Percentiles rank a stretch among this genome's conserved stretches.
These are phyloP conservation scores for Scotopteryx bipunctaria DNA, from an alignment of 2,888 invertebrate genomes.

Conservation along the genomic window DNA sequence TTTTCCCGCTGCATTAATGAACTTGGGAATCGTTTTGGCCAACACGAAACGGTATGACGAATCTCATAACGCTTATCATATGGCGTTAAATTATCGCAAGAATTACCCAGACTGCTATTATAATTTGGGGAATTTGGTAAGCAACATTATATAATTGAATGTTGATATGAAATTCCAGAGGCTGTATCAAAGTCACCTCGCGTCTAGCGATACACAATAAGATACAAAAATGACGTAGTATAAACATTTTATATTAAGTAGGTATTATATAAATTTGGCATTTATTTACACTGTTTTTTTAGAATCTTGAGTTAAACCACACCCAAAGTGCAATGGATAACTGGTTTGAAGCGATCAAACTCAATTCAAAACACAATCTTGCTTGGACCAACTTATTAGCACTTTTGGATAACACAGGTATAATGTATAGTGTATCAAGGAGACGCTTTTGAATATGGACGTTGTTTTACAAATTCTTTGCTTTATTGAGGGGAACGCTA, in stretches of 20 bases:
- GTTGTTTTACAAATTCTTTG: too few relatives aligned
- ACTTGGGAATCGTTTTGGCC: conserved; percentile 95
- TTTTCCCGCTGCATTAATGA: conserved; percentile 99
- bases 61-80: conserved; percentile 91
- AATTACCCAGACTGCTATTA: conserved; percentile 97
- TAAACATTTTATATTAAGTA: background rate
- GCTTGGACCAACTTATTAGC: conserved; percentile 97
- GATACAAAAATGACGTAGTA: too few relatives aligned
- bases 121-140: conserved; percentile 96
- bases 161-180: too few relatives aligned
- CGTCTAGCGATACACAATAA: too few relatives aligned
- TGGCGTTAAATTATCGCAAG: conserved; percentile 89
- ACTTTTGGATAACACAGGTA: conserved; percentile 89
- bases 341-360: conserved; percentile 92
- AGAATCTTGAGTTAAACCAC: conserved; percentile 91
- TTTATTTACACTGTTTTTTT: conserved; percentile 11
- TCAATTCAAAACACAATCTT: conserved; percentile 90
- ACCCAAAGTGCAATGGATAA: conserved; percentile 89
- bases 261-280: background rate
- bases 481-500: too few relatives aligned
- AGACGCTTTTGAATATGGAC: too few relatives aligned
- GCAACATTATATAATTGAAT: background rate
- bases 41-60: conserved; percentile 86
- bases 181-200: too few relatives aligned
- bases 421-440: too few relatives aligned